Base-by-base conservation (phyloP, 1,140 invertebrate genomes). In the Bombus affinis region DNA sequence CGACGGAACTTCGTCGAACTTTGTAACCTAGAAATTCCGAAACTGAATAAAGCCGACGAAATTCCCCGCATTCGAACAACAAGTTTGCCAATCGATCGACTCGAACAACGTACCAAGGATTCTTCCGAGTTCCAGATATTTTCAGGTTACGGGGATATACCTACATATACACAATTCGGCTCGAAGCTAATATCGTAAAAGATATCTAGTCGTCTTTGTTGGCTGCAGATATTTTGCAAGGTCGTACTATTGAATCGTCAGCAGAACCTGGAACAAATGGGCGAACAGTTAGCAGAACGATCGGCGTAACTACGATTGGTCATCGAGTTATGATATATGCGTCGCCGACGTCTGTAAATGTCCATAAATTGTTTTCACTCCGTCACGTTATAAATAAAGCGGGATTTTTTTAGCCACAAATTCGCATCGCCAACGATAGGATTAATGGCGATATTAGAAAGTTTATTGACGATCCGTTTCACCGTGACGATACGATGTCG, bases 371-470 rank as follows among this genome's bases (percentile, higher is more conserved):
- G 81, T 88, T 91, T 91, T 39, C 39, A 47, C n/a, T 18, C 8
- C 6, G 42, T 18, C 74, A 87, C 86, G 88, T 91, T 92, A 90
- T 91, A 90, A 92, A 92, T 87, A 85, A 81, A 80, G 80, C 22
- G 76, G 83, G 65, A 68, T 53, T 22, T 53, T 47, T 53, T 66
- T 3, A 1, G 22, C 62, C 13, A 44, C 47, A 73, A 88, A 93
- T 93, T 92, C 92, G 92, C 90, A 87, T 86, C 88, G 77, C 86
- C 81, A 78, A 44, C 91, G 89, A 90, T 91, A 90, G 87, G 90
- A 93, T 93, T 92, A 93, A 92, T 90, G 88, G 86, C 59, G 75
- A 91, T 92, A 93, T 93, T 92, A 92, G 91, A 91, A 88, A 88
- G 85, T 87, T 92, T 92, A 92, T 92, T 87, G 92, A 90, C 79